These are phyloP conservation scores for Imbricaverruca yamaguchii DNA, from an alignment of 2,888 invertebrate species.

Conservation along the genomic window DNA sequence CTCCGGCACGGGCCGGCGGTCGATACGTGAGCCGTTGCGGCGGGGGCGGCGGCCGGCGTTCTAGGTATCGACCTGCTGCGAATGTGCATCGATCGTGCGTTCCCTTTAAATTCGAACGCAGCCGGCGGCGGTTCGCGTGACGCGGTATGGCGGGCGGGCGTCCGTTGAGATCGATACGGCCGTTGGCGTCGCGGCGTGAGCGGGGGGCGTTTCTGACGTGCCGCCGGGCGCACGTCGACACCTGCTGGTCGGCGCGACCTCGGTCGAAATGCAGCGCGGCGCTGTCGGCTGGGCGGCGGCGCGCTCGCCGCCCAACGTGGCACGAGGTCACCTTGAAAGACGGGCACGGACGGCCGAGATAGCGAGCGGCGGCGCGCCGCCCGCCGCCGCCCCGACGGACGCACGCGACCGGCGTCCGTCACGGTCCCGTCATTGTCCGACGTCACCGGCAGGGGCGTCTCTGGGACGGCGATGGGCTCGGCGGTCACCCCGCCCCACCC, in stretches of 20 bases:
- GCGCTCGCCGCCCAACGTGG: neutral
- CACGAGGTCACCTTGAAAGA: neutral
- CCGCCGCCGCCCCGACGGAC: neutral
- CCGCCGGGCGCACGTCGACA: neutral
- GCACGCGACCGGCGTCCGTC: too few relatives aligned
- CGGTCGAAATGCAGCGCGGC: neutral
- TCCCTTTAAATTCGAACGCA: neutral
- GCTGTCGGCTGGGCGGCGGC: neutral
- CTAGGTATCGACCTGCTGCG: neutral
- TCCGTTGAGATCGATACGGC: too few relatives aligned
- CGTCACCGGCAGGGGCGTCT: too few relatives aligned
- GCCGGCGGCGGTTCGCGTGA: neutral
- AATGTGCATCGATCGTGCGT: neutral
- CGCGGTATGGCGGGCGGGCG: too few relatives aligned
- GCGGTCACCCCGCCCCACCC: neutral
- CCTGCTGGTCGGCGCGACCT: neutral
- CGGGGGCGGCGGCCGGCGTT: too few relatives aligned
- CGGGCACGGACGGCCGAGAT: neutral
- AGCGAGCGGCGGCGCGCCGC: neutral
- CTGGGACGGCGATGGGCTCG: too few relatives aligned
- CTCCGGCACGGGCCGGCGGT: too few relatives aligned
- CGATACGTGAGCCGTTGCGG: too few relatives aligned
- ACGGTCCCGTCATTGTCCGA: too few relatives aligned
- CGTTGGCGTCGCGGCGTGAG: neutral
- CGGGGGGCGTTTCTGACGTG: neutral